Base-by-base conservation (phyloP, 2,888 invertebrate species). In the Ichneumoninae sp. region DNA sequence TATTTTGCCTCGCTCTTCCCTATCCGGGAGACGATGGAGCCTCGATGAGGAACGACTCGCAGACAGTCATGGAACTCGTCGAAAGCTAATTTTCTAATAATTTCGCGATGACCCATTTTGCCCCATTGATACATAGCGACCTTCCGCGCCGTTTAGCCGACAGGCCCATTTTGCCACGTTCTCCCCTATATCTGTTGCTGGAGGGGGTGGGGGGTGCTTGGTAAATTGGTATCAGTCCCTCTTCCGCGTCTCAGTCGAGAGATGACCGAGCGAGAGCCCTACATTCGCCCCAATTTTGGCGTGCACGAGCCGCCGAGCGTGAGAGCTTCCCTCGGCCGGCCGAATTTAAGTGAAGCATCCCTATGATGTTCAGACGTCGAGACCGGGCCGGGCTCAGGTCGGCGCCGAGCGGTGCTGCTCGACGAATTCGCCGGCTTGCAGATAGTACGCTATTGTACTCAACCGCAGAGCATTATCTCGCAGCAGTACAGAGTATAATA, bases 201-300 rank as follows among this genome's bases (percentile, higher is more conserved):
- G 33, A 33, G 69, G 19, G 30, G 30, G n/a, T 54, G 57, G 52
- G 50, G 40, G 40, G 10, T 5, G 40, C 33, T 33, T 70, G 60
- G 78, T 50, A 70, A 54, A 57, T 70, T 62, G 19, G 22, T 70
- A 50, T 36, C 52, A 33, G 65, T 30, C 10, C 50, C 57, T 71
- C 62, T 70, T 36, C 19, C 69, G 47, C 66, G 54, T 50, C 62
- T 76, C 44, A 50, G 52, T 52, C 68, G 69, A 69, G 69, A 50
- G 68, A 65, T 69, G 69, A 74, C 68, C 80, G 40, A 66, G 80
- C 52, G 33, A 54, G 74, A 26, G 47, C 16, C 33, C 26, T 69
- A 22, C 54, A 30, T 68, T 47, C 36, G 54, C 69, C 77, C 69
- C 77, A 68, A 78, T 76, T 76, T 76, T 76, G 44, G 50, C 65